Percentiles rank a stretch among this genome's conserved stretches.
Evolutionary conservation across 1,140 invertebrate genomes (phyloP).

Genomic region (Bombus vancouverensis): DNA sequence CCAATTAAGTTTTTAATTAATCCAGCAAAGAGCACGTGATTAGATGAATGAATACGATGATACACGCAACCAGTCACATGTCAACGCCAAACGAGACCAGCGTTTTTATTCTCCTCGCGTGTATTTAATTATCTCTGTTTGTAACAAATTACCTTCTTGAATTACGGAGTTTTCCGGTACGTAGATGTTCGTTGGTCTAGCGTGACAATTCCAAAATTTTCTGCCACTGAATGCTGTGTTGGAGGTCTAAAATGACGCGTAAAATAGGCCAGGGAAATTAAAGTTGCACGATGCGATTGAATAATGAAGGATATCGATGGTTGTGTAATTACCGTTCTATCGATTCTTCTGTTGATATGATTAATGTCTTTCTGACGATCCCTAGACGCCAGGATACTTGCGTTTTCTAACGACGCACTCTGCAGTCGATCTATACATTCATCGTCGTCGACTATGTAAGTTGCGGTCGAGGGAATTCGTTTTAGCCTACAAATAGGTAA

Average conservation of each 20-base stretch:
- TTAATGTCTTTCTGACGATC: not conserved
- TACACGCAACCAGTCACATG: not conserved
- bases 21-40: no score
- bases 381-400: not conserved
- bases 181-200: slow-evolving; percentile 23
- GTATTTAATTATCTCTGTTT: not conserved
- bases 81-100: not conserved
- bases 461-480: slow-evolving; percentile 38
- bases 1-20: not conserved
- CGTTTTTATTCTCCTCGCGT: not conserved
- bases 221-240: slow-evolving; percentile 32
- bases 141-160: slow-evolving; percentile 58
- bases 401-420: slow-evolving; percentile 9
- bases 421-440: not conserved
- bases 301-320: not conserved
- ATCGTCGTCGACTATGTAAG: slow-evolving; percentile 41
- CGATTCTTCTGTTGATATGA: slow-evolving; percentile 1
- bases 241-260: slow-evolving; percentile 19
- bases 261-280: not conserved
- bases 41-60: no score
- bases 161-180: slow-evolving; percentile 43
- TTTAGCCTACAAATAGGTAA: slow-evolving; percentile 33
- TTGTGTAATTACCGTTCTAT: slow-evolving; percentile 21
- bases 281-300: not conserved
- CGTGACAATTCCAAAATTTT: slow-evolving; percentile 55